These are phyloP conservation scores for Adelosebastes latens DNA, from an alignment of 2,797 vertebrate species.

Conservation along the genomic window DNA sequence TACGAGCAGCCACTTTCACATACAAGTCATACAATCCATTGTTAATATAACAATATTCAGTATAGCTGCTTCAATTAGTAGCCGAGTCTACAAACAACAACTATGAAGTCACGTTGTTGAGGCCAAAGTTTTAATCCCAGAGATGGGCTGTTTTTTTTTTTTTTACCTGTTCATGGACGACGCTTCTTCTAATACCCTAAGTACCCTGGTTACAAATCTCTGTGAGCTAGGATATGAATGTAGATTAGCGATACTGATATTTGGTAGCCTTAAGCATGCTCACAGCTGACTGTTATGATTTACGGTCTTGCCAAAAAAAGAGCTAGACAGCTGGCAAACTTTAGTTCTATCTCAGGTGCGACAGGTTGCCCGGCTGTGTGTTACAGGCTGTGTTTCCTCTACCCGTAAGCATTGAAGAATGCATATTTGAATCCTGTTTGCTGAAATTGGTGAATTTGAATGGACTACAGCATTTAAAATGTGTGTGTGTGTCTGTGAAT, in stretches of 20 bases:
- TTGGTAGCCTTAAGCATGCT: background rate
- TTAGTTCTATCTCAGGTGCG: background rate
- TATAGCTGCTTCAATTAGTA: background rate
- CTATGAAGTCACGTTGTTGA: background rate
- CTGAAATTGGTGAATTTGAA: background rate
- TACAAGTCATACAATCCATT: background rate
- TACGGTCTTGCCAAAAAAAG: background rate
- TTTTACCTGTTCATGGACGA: background rate
- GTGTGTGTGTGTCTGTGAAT: constrained; percentile 4
- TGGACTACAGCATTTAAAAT: background rate
- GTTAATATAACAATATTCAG: background rate
- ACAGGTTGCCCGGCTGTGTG: background rate
- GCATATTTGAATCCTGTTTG: background rate
- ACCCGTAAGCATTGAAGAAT: background rate
- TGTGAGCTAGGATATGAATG: background rate
- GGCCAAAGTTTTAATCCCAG: background rate
- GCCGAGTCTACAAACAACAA: background rate
- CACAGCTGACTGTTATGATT: constrained; percentile 4
- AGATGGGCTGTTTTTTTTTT: background rate
- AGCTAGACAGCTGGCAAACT: background rate
- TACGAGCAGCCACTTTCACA: background rate
- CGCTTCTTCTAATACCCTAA: background rate
- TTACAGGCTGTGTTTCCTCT: background rate
- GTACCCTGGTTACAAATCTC: background rate
- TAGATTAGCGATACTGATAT: background rate